A percentile compares a stretch with the other conserved stretches of the same genome.
Evolutionary conservation across 2,888 invertebrate species (phyloP).

Genomic region (Vanessa cardui): DNA sequence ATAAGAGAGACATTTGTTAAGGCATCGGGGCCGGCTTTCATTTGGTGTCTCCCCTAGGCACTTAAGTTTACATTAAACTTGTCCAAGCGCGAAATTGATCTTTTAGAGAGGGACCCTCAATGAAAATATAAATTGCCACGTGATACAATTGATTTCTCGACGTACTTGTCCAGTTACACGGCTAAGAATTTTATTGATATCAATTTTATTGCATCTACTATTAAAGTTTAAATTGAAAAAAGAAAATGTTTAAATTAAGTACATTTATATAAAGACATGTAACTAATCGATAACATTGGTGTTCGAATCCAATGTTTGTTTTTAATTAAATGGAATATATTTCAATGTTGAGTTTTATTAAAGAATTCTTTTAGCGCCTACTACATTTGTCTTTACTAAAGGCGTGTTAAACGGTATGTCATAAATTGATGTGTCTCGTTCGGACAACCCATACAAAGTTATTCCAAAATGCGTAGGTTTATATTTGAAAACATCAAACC

Average conservation of each 20-base stretch:
- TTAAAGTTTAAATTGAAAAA: not conserved
- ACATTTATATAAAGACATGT: too few species aligned
- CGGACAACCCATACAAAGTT: not conserved
- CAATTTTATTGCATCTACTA: slow-evolving; percentile 15
- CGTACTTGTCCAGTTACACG: slow-evolving; percentile 39
- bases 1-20: slow-evolving; percentile 75
- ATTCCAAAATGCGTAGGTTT: not conserved
- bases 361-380: too few species aligned
- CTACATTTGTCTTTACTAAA: not conserved
- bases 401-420: not conserved
- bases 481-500: not conserved
- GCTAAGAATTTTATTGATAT: slow-evolving; percentile 43
- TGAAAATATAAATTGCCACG: slow-evolving; percentile 76
- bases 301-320: too few species aligned
- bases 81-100: slow-evolving; percentile 82
- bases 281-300: too few species aligned
- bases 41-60: slow-evolving; percentile 72
- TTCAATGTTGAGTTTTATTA: too few species aligned
- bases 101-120: slow-evolving; percentile 76
- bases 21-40: slow-evolving; percentile 69
- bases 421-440: not conserved
- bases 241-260: too few species aligned
- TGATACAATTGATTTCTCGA: slow-evolving; percentile 70
- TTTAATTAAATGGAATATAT: too few species aligned
- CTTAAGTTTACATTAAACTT: slow-evolving; percentile 81